A percentile compares a stretch with the other conserved stretches of the same genome.
These are phyloP conservation scores for Plectropomus leopardus DNA, from an alignment of 2,113 vertebrate species.

Conservation along the genomic window DNA sequence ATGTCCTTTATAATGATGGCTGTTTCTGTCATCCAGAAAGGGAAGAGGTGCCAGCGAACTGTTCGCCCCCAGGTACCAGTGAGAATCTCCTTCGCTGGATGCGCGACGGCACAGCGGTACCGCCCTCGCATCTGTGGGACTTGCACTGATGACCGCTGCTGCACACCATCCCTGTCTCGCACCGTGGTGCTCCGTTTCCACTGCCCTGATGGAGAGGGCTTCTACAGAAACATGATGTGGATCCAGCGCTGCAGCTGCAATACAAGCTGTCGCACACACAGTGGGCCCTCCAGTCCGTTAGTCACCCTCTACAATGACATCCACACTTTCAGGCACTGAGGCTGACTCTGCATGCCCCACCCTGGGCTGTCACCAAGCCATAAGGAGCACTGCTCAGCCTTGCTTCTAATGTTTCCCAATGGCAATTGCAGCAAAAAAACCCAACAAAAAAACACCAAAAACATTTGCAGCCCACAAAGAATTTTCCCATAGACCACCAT, in stretches of 20 bases:
- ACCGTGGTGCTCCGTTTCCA: constrained; percentile 81
- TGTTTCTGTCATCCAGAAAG: constrained; percentile 56
- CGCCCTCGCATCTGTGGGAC: constrained; percentile 80
- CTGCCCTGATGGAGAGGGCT: constrained; percentile 78
- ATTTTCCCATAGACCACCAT: no score
- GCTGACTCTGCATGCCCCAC: neutral
- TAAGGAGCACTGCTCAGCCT: no score
- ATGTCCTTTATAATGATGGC: neutral
- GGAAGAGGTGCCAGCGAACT: constrained; percentile 80
- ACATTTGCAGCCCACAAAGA: no score
- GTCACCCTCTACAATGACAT: constrained; percentile 85
- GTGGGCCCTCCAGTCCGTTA: constrained; percentile 41
- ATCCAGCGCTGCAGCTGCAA: constrained; percentile 82
- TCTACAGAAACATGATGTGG: constrained; percentile 83
- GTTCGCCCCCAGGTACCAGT: constrained; percentile 64
- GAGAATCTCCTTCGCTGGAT: constrained; percentile 79
- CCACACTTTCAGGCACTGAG: constrained; percentile 82
- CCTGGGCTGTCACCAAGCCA: neutral
- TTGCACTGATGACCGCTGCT: constrained; percentile 80
- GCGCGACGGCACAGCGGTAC: constrained; percentile 72
- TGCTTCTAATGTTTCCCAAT: no score
- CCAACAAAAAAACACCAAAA: no score
- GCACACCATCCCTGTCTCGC: constrained; percentile 74
- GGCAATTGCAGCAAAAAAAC: no score
- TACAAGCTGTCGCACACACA: constrained; percentile 31